Conservation (phyloP, 2,113 vertebrate species). For the Spermophilus dauricus region DNA sequence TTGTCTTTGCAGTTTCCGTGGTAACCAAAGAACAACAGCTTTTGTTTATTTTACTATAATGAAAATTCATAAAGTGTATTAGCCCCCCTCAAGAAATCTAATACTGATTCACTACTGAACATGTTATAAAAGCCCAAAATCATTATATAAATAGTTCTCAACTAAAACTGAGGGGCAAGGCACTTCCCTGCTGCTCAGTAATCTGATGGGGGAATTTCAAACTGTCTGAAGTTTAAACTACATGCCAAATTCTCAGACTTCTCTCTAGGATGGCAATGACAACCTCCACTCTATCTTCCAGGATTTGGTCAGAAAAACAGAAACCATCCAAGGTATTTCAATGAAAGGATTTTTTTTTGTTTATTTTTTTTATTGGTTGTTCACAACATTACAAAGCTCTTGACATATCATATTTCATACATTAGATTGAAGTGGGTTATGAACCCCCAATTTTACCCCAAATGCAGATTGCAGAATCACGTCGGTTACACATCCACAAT, state of each 20-base stretch:
- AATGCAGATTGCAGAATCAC: no score
- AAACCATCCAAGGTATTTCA: background rate
- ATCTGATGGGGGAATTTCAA: background rate
- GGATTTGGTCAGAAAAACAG: background rate
- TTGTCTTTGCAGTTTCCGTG: background rate
- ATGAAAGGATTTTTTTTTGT: constrained; percentile 9
- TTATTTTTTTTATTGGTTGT: no score
- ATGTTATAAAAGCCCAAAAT: background rate
- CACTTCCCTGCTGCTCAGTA: background rate
- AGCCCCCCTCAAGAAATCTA: background rate
- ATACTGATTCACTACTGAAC: background rate
- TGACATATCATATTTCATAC: no score
- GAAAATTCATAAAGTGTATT: background rate
- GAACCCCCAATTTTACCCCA: no score
- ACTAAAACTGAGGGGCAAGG: background rate
- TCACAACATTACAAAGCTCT: no score
- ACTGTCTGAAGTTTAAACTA: background rate
- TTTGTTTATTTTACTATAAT: constrained; percentile 11
- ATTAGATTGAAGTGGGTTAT: no score
- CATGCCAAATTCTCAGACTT: background rate
- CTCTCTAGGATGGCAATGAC: background rate
- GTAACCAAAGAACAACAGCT: background rate
- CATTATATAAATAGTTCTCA: background rate
- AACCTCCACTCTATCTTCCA: background rate
- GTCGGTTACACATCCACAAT: no score